Percentiles rank a stretch among this genome's conserved stretches.
Conservation (phyloP, 1,140 invertebrate genomes). For the Dreissena polymorpha region DNA sequence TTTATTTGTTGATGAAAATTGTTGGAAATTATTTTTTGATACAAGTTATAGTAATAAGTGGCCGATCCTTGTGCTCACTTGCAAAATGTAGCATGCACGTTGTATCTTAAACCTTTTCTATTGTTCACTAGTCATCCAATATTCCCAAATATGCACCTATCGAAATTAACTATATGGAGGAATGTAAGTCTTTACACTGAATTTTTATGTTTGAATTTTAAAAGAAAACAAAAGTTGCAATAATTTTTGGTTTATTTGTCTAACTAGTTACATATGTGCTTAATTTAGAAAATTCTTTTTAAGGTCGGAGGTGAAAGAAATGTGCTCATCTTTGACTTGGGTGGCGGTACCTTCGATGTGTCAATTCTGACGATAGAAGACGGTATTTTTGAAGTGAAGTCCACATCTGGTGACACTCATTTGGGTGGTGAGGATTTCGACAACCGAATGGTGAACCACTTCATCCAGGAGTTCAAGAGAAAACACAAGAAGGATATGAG, state of each 20-base stretch:
- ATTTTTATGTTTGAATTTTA: too few species aligned
- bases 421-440: slow-evolving; percentile 75
- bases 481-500: slow-evolving; percentile 76
- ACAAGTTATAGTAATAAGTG: too few species aligned
- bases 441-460: slow-evolving; percentile 75
- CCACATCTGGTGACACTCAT: slow-evolving; percentile 84
- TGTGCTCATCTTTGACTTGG: slow-evolving; percentile 70
- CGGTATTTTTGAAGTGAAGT: slow-evolving; percentile 85
- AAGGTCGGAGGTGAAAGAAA: slow-evolving; percentile 80
- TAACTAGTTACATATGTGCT: not conserved
- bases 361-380: slow-evolving; percentile 71
- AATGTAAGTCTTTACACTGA: not conserved
- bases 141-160: not conserved
- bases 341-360: slow-evolving; percentile 73
- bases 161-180: not conserved
- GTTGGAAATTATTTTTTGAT: too few species aligned
- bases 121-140: too few species aligned
- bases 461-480: slow-evolving; percentile 75
- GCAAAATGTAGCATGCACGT: too few species aligned
- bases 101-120: too few species aligned
- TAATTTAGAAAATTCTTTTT: not conserved
- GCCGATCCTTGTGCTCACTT: too few species aligned
- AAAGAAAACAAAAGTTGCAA: not conserved
- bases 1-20: too few species aligned
- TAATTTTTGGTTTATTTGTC: not conserved